These are phyloP conservation scores for Pseudolaguvia tuberculata DNA, from an alignment of 2,113 vertebrate genomes.

Conservation along the genomic window DNA sequence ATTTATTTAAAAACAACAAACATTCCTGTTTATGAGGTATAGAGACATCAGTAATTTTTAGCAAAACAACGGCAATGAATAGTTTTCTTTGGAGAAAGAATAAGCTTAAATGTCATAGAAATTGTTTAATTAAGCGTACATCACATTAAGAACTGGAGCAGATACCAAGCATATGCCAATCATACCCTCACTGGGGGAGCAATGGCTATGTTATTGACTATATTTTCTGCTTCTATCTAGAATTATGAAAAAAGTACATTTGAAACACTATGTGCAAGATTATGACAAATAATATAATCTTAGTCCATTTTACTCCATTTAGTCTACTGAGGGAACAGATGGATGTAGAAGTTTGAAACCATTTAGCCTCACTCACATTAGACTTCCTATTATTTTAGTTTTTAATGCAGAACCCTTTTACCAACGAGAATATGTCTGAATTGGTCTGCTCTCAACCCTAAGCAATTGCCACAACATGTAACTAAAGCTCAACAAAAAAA, in stretches of 20 bases:
- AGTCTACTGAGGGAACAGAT: neutral
- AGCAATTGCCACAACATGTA: slow-evolving; percentile 16
- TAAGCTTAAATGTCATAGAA: neutral
- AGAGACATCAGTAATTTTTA: neutral
- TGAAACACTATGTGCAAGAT: slow-evolving; percentile 5
- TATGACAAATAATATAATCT: neutral
- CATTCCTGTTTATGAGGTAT: neutral
- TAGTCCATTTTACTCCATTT: neutral
- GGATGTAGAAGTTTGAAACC: neutral
- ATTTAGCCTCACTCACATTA: neutral
- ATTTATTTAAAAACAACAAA: neutral
- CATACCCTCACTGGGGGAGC: neutral
- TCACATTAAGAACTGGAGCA: neutral
- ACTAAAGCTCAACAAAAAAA: slow-evolving; percentile 36
- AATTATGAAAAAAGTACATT: neutral
- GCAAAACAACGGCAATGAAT: neutral
- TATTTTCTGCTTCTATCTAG: neutral
- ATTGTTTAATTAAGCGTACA: neutral
- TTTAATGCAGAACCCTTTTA: slow-evolving; percentile 9
- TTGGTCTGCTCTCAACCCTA: neutral
- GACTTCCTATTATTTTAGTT: neutral
- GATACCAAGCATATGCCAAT: neutral
- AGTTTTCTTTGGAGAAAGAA: neutral
- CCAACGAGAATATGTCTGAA: neutral
- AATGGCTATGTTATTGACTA: neutral